phyloP scores from a whole-genome alignment of 1,140 invertebrate genomes.

The Heliconius hewitsoni region DNA sequence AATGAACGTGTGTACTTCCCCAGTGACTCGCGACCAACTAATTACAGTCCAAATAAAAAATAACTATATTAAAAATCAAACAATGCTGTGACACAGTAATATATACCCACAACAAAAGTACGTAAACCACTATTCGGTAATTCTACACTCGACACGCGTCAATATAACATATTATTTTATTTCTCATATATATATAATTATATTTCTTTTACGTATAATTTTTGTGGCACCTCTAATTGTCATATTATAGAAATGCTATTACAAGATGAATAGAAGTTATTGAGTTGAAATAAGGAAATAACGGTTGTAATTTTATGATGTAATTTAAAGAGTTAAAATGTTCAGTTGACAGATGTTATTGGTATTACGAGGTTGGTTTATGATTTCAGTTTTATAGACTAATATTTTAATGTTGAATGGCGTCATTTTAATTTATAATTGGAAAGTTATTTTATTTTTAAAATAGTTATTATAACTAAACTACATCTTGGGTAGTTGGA shows the following conservation, averaged over 20 bases:
- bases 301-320: conserved; percentile 10
- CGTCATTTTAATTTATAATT: background rate
- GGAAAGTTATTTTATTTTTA: background rate
- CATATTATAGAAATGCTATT: conserved; percentile 9
- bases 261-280: conserved; percentile 22
- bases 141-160: conserved; percentile 46
- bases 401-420: background rate
- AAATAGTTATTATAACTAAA: background rate
- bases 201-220: conserved; percentile 13
- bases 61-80: conserved; percentile 11
- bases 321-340: conserved; percentile 11
- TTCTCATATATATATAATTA: conserved; percentile 16
- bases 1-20: background rate
- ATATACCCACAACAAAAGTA: conserved; percentile 71
- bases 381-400: background rate
- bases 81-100: conserved; percentile 48
- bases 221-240: conserved; percentile 26
- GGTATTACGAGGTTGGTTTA: background rate
- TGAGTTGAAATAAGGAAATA: conserved; percentile 18
- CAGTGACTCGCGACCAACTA: background rate
- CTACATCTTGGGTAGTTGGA: background rate
- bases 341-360: background rate
- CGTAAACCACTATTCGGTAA: conserved; percentile 54
- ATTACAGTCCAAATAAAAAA: background rate
- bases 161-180: conserved; percentile 22